Conservation (phyloP, 2,797 vertebrate species). For the Dendrocincla tyrannina region DNA sequence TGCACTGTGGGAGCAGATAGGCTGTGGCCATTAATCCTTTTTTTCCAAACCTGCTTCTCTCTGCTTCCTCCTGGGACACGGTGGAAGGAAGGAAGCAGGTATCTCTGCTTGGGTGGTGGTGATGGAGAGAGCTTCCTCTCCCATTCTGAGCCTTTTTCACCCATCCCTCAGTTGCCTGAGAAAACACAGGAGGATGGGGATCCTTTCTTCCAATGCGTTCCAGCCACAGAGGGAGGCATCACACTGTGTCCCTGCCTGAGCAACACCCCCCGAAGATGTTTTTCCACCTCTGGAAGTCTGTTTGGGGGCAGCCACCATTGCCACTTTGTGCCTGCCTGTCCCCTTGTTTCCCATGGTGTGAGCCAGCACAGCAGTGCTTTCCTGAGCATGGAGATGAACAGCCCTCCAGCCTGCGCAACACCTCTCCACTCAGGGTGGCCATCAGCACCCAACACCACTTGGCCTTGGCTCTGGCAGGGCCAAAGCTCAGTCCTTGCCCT, state of each 20-base stretch:
- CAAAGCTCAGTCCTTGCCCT: not conserved
- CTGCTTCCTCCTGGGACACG: not conserved
- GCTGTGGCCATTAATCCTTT: not conserved
- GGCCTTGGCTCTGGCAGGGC: not conserved
- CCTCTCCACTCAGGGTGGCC: not conserved
- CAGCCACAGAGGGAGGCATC: not conserved
- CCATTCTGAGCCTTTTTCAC: not conserved
- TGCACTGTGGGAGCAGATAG: not conserved
- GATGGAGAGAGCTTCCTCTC: not conserved
- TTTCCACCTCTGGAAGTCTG: not conserved
- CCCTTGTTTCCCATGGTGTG: not conserved
- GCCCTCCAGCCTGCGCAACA: not conserved
- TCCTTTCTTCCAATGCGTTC: not conserved
- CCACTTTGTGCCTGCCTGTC: not conserved
- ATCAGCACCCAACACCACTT: not conserved
- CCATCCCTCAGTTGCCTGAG: not conserved
- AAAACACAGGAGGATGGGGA: not conserved
- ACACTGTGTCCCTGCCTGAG: fast-evolving
- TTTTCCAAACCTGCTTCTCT: not conserved
- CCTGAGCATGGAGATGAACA: not conserved
- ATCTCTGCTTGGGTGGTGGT: not conserved
- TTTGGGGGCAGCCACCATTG: not conserved
- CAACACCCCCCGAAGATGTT: not conserved
- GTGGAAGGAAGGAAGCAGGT: not conserved
- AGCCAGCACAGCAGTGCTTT: not conserved